Base-by-base conservation (phyloP, 2,113 vertebrate genomes). In the Ophthalmolycus amberensis region DNA sequence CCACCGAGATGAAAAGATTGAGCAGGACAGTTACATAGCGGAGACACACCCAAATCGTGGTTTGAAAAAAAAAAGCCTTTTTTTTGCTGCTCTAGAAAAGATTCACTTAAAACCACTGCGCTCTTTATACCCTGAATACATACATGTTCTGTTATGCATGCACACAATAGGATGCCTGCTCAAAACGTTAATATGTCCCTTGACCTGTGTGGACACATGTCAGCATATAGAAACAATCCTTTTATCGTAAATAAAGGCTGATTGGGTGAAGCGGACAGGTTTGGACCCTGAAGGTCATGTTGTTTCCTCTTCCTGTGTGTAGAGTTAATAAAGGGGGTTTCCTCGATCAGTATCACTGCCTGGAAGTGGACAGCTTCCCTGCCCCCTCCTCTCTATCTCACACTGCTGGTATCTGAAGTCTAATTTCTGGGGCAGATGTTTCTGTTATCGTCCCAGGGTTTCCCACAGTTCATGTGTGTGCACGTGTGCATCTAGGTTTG, bases 371-470 rank as follows among this genome's bases (percentile, higher is more conserved):
- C 46, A 37, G 9, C 25, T 68, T 42, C 22, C 46, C 22, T n/a
- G 1, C 64, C 48, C 32, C 42, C 56, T 44, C 66, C 70, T 32
- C 42, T 32, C 16, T 32, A 32, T 63, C 68, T 72, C 58, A 58
- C 50, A 14, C 27, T 20, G 64, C 63, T 82, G 44, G 1, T 59
- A 77, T 85, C 69, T 81, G 25, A 67, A 52, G 59, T 62, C 56
- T n/a, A 34, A 77, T 79, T 52, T 78, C 54, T 76, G 59, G 59
- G 75, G 62, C 77, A 85, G 87, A 90, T 91, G 84, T 92, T 92
- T 88, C 50, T 85, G 68, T 86, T 90, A 82, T 65, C 71, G 42
- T 75, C 66, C 29, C 52, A 80, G 62, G 32, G 66, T 86, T 83
- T 88, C 88, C 81, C 50, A 83, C 59, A 72, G 58, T 86, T 66